A percentile compares a stretch with the other conserved stretches of the same genome.
Conservation (phyloP, 2,888 invertebrate genomes). For the Eremobia ochroleuca region DNA sequence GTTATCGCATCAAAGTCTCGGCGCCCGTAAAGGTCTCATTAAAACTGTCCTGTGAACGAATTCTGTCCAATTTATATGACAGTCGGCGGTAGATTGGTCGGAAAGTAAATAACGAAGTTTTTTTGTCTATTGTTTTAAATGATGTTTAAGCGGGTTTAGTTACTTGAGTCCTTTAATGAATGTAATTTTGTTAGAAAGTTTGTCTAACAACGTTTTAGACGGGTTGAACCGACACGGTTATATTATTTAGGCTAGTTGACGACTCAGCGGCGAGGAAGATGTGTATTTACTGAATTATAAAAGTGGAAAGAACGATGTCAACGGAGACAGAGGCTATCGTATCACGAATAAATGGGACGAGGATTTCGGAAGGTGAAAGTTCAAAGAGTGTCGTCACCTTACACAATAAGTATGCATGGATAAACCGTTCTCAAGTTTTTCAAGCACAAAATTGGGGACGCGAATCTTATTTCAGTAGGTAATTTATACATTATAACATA, state of each 20-base stretch:
- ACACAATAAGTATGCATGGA: slow-evolving; percentile 40
- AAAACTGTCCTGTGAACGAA: slow-evolving; percentile 89
- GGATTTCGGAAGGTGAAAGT: slow-evolving; percentile 31
- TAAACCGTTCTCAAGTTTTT: slow-evolving; percentile 32
- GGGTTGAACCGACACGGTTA: slow-evolving; percentile 10
- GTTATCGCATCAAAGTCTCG: slow-evolving; percentile 89
- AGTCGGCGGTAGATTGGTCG: slow-evolving; percentile 83
- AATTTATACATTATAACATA: slow-evolving; percentile 17
- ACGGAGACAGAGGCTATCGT: slow-evolving; percentile 34
- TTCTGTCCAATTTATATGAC: slow-evolving; percentile 88
- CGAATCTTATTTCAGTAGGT: slow-evolving; percentile 24
- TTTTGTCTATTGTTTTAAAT: slow-evolving; percentile 82
- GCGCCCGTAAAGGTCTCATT: slow-evolving; percentile 88
- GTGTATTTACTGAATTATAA: slow-evolving; percentile 55
- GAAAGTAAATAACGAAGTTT: slow-evolving; percentile 86
- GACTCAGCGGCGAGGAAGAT: slow-evolving; percentile 4
- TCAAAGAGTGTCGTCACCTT: slow-evolving; percentile 50
- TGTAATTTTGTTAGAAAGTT: slow-evolving; percentile 55
- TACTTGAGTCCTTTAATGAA: slow-evolving; percentile 50
- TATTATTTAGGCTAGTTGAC: slow-evolving; percentile 37
- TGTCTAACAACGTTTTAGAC: slow-evolving; percentile 29
- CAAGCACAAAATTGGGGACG: slow-evolving; percentile 19
- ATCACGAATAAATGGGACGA: slow-evolving; percentile 41
- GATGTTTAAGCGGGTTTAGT: slow-evolving; percentile 68
- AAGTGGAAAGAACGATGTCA: slow-evolving; percentile 43